Conservation (phyloP, 2,888 invertebrate genomes). For the Pterostichus madidus region DNA sequence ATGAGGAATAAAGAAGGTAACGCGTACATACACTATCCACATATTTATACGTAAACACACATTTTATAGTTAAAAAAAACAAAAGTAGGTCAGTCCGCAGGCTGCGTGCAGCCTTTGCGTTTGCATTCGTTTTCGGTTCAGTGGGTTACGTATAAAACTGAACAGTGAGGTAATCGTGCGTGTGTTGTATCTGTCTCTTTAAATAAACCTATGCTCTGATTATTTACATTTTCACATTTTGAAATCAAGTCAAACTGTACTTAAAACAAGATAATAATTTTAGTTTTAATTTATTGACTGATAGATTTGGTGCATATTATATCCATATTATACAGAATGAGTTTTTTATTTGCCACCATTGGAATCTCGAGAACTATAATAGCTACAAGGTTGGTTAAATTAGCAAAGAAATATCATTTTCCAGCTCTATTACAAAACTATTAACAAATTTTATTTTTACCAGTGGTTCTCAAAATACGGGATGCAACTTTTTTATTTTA, state of each 20-base stretch:
- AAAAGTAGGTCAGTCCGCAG: constrained; percentile 51
- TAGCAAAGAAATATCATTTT: too few relatives aligned
- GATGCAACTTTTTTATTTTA: too few relatives aligned
- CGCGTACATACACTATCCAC: not conserved
- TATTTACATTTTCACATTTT: constrained; percentile 51
- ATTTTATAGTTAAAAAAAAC: constrained; percentile 2
- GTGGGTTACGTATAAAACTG: constrained; percentile 52
- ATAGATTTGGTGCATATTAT: not conserved
- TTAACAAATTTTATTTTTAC: too few relatives aligned
- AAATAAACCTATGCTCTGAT: constrained; percentile 50
- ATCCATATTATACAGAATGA: too few relatives aligned
- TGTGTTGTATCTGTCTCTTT: constrained; percentile 35
- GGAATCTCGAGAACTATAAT: too few relatives aligned
- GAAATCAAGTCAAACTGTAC: constrained; percentile 35
- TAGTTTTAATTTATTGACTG: constrained; percentile 9
- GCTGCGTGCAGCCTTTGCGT: constrained; percentile 26
- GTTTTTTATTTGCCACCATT: not conserved
- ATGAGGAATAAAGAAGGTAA: not conserved
- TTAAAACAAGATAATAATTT: constrained; percentile 43
- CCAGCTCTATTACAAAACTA: too few relatives aligned
- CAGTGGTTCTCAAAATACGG: too few relatives aligned
- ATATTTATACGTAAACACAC: not conserved
- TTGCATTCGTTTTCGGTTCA: constrained; percentile 54
- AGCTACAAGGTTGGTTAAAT: too few relatives aligned
- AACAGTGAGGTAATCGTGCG: constrained; percentile 50